Evolutionary conservation across 2,113 vertebrate species (phyloP).

Genomic region (Delphinus delphis): DNA sequence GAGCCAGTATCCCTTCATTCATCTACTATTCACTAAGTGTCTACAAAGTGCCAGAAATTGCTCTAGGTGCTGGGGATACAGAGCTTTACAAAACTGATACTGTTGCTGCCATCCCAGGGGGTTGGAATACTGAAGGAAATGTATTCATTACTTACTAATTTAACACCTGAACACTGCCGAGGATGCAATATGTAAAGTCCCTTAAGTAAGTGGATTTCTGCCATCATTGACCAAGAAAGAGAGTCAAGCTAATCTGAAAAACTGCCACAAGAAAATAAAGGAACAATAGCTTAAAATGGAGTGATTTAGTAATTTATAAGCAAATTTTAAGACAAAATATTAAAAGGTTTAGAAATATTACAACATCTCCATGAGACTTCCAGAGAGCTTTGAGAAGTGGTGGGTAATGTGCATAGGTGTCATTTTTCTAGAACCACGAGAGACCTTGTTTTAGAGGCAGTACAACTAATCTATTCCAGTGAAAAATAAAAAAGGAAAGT

Average conservation of each 20-base stretch:
- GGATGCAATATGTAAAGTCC: neutral
- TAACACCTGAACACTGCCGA: neutral
- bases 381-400: neutral
- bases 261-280: neutral
- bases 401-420: neutral
- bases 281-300: neutral
- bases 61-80: neutral
- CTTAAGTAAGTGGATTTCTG: neutral
- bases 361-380: neutral
- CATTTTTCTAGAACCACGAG: neutral
- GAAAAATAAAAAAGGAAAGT: neutral
- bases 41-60: neutral
- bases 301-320: neutral
- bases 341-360: neutral
- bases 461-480: neutral
- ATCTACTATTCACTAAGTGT: neutral
- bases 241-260: slow-evolving; percentile 22
- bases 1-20: no score
- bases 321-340: slow-evolving; percentile 22
- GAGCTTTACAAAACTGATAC: neutral
- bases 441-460: neutral
- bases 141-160: neutral
- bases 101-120: neutral
- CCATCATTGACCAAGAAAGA: neutral
- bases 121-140: neutral